phyloP scores from a whole-genome alignment of 2,888 invertebrate genomes.

The Machimus rusticus region DNA sequence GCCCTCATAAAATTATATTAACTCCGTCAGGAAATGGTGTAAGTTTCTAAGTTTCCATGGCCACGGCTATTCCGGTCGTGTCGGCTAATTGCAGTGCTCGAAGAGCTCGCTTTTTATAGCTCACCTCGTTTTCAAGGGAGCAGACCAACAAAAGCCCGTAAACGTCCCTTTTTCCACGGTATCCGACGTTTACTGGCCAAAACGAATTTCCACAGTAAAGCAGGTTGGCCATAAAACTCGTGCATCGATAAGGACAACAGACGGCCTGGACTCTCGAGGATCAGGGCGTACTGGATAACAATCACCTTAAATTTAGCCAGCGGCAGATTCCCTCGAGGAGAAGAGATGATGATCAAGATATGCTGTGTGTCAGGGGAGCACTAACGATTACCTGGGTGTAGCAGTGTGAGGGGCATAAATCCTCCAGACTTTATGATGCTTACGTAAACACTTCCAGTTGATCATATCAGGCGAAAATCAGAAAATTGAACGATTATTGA shows the following conservation, averaged over 20 bases:
- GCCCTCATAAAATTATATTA: slow-evolving; percentile 25
- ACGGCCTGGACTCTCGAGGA: not conserved
- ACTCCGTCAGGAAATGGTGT: not conserved
- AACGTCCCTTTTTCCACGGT: not conserved
- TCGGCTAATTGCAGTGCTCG: slow-evolving; percentile 5
- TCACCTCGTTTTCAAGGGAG: slow-evolving; percentile 8
- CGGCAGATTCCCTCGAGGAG: not conserved
- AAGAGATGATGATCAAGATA: not conserved
- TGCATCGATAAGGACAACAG: slow-evolving; percentile 8
- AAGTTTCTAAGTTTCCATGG: not conserved
- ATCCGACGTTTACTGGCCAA: not conserved
- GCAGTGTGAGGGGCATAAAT: not conserved
- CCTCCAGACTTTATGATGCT: slow-evolving; percentile 11
- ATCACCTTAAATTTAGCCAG: not conserved
- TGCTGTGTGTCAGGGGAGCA: not conserved
- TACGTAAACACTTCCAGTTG: slow-evolving; percentile 23
- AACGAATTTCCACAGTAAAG: not conserved
- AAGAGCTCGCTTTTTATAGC: not conserved
- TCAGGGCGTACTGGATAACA: not conserved
- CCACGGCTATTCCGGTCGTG: not conserved
- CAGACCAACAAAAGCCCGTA: not conserved
- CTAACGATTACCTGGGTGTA: not conserved
- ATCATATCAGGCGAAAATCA: slow-evolving; percentile 4
- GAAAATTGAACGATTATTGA: slow-evolving; percentile 9
- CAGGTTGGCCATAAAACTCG: not conserved